These are phyloP conservation scores for Bettongia penicillata DNA, from an alignment of 2,113 vertebrate species.

Conservation along the genomic window DNA sequence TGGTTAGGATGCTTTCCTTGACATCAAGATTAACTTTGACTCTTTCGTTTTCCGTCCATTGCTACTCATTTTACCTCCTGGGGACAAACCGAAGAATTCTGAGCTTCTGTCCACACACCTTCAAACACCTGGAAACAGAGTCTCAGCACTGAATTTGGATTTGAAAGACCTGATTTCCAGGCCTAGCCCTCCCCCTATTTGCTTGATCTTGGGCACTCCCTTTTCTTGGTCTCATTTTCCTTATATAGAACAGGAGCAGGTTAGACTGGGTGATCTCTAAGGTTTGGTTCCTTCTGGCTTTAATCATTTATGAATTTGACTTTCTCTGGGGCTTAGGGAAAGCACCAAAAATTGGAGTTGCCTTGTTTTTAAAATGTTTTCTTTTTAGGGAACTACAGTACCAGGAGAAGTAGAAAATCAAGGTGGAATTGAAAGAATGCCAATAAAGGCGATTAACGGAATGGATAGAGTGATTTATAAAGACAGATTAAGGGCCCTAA, in stretches of 20 bases:
- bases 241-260: not conserved
- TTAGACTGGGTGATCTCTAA: not conserved
- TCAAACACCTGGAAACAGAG: not conserved
- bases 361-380: fast-evolving
- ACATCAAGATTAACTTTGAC: not conserved
- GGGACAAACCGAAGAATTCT: not conserved
- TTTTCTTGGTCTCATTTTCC: not conserved
- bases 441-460: conserved; percentile 45
- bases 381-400: not conserved
- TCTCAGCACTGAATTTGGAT: not conserved
- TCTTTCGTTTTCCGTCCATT: not conserved
- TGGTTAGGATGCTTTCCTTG: not conserved
- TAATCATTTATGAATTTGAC: not conserved
- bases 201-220: not conserved
- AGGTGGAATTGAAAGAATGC: not conserved
- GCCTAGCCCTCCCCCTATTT: not conserved
- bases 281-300: not conserved
- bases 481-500: conserved; percentile 36
- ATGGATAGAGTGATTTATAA: conserved; percentile 41
- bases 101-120: not conserved
- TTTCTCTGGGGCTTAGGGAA: not conserved
- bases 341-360: not conserved
- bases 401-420: not conserved
- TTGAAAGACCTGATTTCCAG: not conserved
- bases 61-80: not conserved